Conservation (phyloP, 1,140 invertebrate genomes). For the Pachypeltis micranthus region DNA sequence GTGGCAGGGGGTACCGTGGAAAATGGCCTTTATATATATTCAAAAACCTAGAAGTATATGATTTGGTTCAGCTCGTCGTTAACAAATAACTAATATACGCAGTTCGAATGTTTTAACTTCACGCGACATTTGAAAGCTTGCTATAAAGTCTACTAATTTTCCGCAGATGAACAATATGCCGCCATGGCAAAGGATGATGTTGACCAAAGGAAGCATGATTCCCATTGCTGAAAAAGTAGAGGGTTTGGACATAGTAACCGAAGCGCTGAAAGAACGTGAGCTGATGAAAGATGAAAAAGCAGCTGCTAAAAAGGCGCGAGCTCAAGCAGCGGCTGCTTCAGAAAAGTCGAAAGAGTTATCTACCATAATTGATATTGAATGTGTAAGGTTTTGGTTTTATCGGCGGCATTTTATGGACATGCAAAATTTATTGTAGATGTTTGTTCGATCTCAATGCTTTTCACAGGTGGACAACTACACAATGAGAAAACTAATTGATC, state of each 20-base stretch:
- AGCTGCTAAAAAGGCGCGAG: not conserved
- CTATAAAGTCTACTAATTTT: too few relatives aligned
- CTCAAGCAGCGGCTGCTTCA: not conserved
- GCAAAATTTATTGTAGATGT: too few relatives aligned
- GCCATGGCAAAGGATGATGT: not conserved
- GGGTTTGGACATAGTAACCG: not conserved
- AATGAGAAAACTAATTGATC: not conserved
- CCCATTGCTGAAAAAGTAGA: not conserved
- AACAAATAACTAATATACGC: too few relatives aligned
- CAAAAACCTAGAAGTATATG: too few relatives aligned
- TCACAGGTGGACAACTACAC: constrained; percentile 1
- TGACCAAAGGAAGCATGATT: not conserved
- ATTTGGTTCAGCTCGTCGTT: too few relatives aligned
- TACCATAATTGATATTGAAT: not conserved
- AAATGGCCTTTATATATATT: too few relatives aligned
- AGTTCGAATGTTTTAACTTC: too few relatives aligned
- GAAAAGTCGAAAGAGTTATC: not conserved
- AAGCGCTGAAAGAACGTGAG: not conserved
- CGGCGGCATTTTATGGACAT: too few relatives aligned
- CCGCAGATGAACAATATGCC: not conserved
- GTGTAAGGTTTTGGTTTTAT: too few relatives aligned
- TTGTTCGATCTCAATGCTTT: too few relatives aligned
- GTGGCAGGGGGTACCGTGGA: too few relatives aligned
- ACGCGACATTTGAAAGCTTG: too few relatives aligned
- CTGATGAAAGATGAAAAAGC: constrained; percentile 1